These are phyloP conservation scores for Paratrypauchen microcephalus DNA, from an alignment of 2,797 vertebrate genomes.

Conservation along the genomic window DNA sequence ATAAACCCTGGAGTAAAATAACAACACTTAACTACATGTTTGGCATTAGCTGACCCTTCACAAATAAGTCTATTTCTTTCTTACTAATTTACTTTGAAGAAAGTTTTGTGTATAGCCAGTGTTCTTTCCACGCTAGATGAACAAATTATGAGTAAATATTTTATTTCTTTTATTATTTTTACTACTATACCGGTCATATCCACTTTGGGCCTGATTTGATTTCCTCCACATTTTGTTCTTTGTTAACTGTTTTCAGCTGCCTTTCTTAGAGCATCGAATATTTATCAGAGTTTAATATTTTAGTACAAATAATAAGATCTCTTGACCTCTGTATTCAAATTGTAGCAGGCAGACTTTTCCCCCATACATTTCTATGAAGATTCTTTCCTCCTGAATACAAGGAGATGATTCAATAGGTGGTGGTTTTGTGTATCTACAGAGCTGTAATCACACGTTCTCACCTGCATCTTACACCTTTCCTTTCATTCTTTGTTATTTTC, in stretches of 20 bases:
- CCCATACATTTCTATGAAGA: not conserved
- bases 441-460: slow-evolving; percentile 32
- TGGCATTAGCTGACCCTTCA: not conserved
- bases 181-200: not conserved
- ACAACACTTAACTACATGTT: not conserved
- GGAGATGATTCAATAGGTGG: not conserved
- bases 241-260: slow-evolving; percentile 20
- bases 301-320: slow-evolving; percentile 73
- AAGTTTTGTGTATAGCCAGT: not conserved
- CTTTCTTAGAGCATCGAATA: slow-evolving; percentile 68
- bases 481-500: slow-evolving; percentile 36
- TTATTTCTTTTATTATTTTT: not conserved
- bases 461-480: slow-evolving; percentile 35
- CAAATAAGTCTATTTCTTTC: not conserved
- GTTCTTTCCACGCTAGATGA: not conserved
- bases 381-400: too few species aligned
- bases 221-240: not conserved
- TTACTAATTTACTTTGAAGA: not conserved
- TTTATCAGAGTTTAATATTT: slow-evolving; percentile 76
- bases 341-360: slow-evolving; percentile 76
- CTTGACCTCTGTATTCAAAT: slow-evolving; percentile 76
- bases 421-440: not conserved
- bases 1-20: not conserved
- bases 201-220: not conserved
- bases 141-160: not conserved